Evolutionary conservation across 2,888 invertebrate genomes (phyloP), one percentile per base, ranked within the genome.

Genomic region (Cerceris ruficornis): DNA sequence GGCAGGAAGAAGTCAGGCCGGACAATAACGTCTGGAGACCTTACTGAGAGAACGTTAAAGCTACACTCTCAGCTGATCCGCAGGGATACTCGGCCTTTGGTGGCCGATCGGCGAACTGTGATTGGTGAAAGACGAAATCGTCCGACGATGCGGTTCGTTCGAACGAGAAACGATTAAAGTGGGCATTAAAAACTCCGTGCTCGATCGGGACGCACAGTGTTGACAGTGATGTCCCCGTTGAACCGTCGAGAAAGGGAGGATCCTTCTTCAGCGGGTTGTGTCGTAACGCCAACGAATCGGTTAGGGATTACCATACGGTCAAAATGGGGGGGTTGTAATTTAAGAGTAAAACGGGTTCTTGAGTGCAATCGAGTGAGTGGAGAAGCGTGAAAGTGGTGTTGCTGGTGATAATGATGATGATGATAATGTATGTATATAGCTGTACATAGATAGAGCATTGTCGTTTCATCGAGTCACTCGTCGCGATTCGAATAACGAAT

Each of bases 11-110:
- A 58, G 90, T 91, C 65, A 89, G 92, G 82, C 91, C 92, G 55
- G 92, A 92, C 73, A 92, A 91, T 81, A 92, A 92, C 75, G 92
- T 92, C 28, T 92, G 92, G 92, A 86, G 92, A 82, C 92, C 92
- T 54, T 92, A 92, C 85, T 92, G 90, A 91, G 82, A 77, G 39
- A 50, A 39, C 62, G 62, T 7, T 7, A n/a, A 50, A 28, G 49
- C 50, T 52, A 9, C 42, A n/a, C n/a, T 43, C 60, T 68, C 69
- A 73, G 66, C 57, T 52, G 66, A 54, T 46, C 17, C 39, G 42
- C 50, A n/a, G 41, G 58, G 8, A 46, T 13, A 57, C 5, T 55
- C 59, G 46, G 41, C 66, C 65, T 39, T 11, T 13, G 7, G 43
- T 14, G 11, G 52, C 71, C 60, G 70, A 64, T 58, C 72, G 62